These are phyloP conservation scores for Desmophyllum pertusum DNA, from an alignment of 92 coral and sea anemone species.

Conservation along the genomic window DNA sequence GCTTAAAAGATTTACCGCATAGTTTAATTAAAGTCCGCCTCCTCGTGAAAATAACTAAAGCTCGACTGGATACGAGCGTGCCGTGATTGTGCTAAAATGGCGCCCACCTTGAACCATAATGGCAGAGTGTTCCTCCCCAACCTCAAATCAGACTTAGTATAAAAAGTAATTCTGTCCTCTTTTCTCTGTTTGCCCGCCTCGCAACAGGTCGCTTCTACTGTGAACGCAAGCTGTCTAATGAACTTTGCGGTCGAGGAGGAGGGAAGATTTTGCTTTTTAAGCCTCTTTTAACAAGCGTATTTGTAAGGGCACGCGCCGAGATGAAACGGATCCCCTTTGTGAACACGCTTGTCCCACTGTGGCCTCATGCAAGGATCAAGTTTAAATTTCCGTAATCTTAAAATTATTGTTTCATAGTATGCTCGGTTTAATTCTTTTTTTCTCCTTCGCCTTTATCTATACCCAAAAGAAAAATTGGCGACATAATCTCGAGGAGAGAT, in stretches of 20 bases:
- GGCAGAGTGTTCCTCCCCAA: slow-evolving; percentile 5
- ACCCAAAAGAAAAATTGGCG: background rate
- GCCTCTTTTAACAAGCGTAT: slow-evolving; percentile 19
- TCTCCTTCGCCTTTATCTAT: background rate
- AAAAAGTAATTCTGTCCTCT: background rate
- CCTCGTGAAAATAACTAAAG: background rate
- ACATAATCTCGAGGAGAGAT: background rate
- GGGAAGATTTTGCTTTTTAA: slow-evolving; percentile 11
- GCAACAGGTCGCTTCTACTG: slow-evolving; percentile 24
- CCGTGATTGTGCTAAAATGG: slow-evolving; percentile 22
- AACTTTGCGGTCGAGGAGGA: slow-evolving; percentile 29
- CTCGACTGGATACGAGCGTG: slow-evolving; percentile 6
- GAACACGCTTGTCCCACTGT: background rate
- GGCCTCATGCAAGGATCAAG: slow-evolving; percentile 23
- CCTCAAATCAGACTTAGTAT: background rate
- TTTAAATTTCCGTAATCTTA: background rate
- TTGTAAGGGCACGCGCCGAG: slow-evolving; percentile 1
- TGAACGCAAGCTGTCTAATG: background rate
- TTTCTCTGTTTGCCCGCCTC: background rate
- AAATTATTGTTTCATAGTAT: background rate
- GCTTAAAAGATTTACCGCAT: background rate
- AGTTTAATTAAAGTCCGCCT: slow-evolving; percentile 14
- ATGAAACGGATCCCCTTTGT: slow-evolving; percentile 16
- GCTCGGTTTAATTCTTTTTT: background rate
- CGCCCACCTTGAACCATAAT: slow-evolving; percentile 10